phyloP scores from a whole-genome alignment of 2,888 invertebrate species.

The Rhabditoides inermis region DNA sequence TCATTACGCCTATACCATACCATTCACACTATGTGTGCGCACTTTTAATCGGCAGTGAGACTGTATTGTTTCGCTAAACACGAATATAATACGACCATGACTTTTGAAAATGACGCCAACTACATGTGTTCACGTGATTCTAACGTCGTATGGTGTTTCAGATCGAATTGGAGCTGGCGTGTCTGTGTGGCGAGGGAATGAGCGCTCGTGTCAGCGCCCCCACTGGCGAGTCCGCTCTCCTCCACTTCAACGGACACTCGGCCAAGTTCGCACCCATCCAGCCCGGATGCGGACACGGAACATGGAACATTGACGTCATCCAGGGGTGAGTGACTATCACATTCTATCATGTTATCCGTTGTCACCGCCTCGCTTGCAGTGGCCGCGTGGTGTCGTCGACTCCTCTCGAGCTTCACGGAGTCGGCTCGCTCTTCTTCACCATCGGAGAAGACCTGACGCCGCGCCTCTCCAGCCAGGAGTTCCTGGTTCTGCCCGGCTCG shows the following conservation, averaged over 20 bases:
- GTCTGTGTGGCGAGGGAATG: slow-evolving; percentile 18
- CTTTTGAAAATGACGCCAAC: no score
- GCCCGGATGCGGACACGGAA: slow-evolving; percentile 37
- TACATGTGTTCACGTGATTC: no score
- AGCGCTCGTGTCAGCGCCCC: slow-evolving; percentile 27
- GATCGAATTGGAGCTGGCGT: slow-evolving; percentile 36
- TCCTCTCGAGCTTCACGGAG: slow-evolving; percentile 42
- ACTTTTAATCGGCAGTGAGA: no score
- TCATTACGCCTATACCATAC: no score
- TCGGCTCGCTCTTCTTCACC: slow-evolving; percentile 42
- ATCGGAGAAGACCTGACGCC: slow-evolving; percentile 29
- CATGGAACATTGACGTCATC: slow-evolving; percentile 33
- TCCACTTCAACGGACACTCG: slow-evolving; percentile 26
- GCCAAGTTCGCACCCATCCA: slow-evolving; percentile 26
- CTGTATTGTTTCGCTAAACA: no score
- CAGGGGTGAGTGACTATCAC: no score
- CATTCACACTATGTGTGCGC: no score
- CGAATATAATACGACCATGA: no score
- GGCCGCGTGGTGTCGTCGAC: no score
- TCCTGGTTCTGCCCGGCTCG: slow-evolving; percentile 30
- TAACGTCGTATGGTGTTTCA: slow-evolving; percentile 12
- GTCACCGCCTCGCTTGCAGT: no score
- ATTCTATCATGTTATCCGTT: no score
- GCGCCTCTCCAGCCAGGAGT: slow-evolving; percentile 34
- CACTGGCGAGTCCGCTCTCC: slow-evolving; percentile 28